Conservation (phyloP, 2,888 invertebrate species). For the Lagria hirta region DNA sequence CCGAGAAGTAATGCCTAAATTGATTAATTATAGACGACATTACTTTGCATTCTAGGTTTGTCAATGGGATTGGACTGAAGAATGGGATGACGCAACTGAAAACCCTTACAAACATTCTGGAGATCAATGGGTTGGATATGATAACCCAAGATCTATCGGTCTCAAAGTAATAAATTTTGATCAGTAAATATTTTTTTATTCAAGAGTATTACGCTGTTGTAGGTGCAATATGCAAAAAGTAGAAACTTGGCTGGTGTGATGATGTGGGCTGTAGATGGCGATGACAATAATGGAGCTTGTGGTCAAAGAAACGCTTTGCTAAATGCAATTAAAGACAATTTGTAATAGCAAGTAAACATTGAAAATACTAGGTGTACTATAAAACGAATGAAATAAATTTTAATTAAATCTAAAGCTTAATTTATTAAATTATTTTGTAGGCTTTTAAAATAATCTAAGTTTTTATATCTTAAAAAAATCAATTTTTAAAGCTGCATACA, state of each 20-base stretch:
- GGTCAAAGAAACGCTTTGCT: slow-evolving; percentile 33
- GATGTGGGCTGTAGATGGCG: slow-evolving; percentile 36
- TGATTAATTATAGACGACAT: background rate
- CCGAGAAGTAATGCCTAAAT: background rate
- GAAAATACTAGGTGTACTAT: background rate
- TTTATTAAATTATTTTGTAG: too few species aligned
- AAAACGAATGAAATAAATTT: background rate
- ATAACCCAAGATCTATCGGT: slow-evolving; percentile 59
- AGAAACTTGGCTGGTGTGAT: slow-evolving; percentile 35
- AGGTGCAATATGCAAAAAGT: slow-evolving; percentile 30
- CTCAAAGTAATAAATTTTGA: slow-evolving; percentile 53
- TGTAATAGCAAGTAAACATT: slow-evolving; percentile 12
- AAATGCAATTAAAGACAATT: slow-evolving; percentile 26
- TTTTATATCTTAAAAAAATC: background rate
- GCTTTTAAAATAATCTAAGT: too few species aligned
- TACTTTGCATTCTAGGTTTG: slow-evolving; percentile 61
- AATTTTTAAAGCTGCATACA: background rate
- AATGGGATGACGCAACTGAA: slow-evolving; percentile 58
- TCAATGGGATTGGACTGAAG: slow-evolving; percentile 54
- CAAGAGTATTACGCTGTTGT: slow-evolving; percentile 7
- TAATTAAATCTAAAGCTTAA: background rate
- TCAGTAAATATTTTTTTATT: background rate
- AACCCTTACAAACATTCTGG: slow-evolving; percentile 64
- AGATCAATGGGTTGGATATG: slow-evolving; percentile 71
- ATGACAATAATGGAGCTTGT: slow-evolving; percentile 35